Evolutionary conservation across 2,888 invertebrate genomes (phyloP), one percentile per base, ranked within the genome.

Genomic region (Pelosia muscerda): DNA sequence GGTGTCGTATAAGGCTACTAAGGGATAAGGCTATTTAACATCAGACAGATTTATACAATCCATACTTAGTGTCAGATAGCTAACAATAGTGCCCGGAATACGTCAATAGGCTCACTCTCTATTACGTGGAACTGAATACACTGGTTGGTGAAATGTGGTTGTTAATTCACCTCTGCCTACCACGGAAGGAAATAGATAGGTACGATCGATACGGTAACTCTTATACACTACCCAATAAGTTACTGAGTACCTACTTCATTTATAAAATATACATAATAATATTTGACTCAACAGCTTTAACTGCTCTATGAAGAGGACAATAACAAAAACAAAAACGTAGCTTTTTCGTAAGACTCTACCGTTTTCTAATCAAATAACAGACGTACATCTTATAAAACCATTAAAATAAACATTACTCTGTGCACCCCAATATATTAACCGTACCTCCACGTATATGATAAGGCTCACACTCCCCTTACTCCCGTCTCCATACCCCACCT

Each of bases 401-500:
- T 81, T 78, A 79, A 74, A 73, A 81, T 76, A 57, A 69, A 63
- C 59, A 66, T 68, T 74, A 72, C 71, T 71, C 63, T 60, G 62
- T 68, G 56, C 63, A 73, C 63, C 71, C 72, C 67, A 65, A 72
- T 76, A 81, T 78, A 76, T 70, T 70, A 70, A 63, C 56, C 56
- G 19, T 63, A 60, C 66, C 63, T 63, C 60, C 66, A 63, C 59
- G 60, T 53, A 49, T 64, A 66, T 63, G 69, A 70, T 66, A 66
- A 70, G 63, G 60, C 63, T 66, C 53, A 31, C 54, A 63, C 73
- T 69, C 72, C 68, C 31, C 53, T 42, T 57, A 10, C 57, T 22
- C 62, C n/a, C 57, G 25, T 58, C 68, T 71, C 71, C 74, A 69
- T 73, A 58, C 79, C 81, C 77, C 68, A 77, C 87, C 86, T 86